Base-by-base conservation (phyloP, 2,113 vertebrate species). In the Sylvilagus bachmani region DNA sequence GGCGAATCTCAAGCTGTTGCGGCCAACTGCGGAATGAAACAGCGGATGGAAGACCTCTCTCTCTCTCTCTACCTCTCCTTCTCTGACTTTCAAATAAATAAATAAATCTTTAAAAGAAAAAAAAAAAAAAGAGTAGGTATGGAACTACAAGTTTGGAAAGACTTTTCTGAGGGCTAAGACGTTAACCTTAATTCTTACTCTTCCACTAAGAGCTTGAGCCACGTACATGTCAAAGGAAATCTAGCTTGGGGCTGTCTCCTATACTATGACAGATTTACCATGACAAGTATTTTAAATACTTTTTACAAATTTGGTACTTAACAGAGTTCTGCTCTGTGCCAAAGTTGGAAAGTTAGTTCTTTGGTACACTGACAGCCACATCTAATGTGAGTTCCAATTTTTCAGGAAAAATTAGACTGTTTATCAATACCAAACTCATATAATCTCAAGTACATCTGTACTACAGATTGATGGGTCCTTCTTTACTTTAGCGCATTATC, bases 381-480 rank as follows among this genome's bases (percentile, higher is more conserved):
- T 82, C 51, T 85, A 88, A 73, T 62, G 5, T 77, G 25, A 95
- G 85, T 13, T 85, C 6, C 29, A 91, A 89, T 51, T 66, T 74
- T 4, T 24, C 9, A n/a, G 16, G 27, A 88, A 93, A 96, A 92
- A 22, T 70, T 55, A 79, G 12, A 62, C 31, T 10, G 36, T 73
- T 58, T 74, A n/a, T 69, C 67, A 10, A 94, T 21, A 61, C 5
- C 21, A 93, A 97, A 84, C n/a, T 70, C 85, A 84, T 84, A 75
- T 25, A 31, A 89, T 31, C 49, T 77, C 36, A 86, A 83, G 62
- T 8, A 79, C 25, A 89, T 66, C 6, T 82, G 19, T 2, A 87
- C 22, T 78, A 73, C 44, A 92, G 70, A 67, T 4, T 79, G 64
- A n/a, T 71, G 69, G 86, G 38, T 53, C 4, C 10, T 3, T 10